phyloP scores from a whole-genome alignment of 2,113 vertebrate genomes.

The Pelecanus crispus region DNA sequence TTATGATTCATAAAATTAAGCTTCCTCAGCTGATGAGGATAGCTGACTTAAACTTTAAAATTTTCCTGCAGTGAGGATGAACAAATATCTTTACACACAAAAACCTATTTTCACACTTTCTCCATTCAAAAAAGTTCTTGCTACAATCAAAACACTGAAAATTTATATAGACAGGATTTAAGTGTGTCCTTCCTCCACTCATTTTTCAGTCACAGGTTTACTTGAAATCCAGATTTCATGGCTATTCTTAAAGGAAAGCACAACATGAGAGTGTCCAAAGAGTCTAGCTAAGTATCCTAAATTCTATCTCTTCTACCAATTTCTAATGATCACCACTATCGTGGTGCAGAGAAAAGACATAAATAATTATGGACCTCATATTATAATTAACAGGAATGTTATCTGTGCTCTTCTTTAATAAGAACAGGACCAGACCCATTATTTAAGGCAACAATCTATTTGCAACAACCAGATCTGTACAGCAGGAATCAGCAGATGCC shows the following conservation, averaged over 20 bases:
- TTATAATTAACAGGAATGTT: not conserved
- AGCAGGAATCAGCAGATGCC: not conserved
- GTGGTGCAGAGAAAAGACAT: not conserved
- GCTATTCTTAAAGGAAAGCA: not conserved
- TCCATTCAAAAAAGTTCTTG: not conserved
- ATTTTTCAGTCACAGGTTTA: not conserved
- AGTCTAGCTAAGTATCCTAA: not conserved
- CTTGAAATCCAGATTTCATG: not conserved
- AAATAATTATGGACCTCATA: not conserved
- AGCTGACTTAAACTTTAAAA: not conserved
- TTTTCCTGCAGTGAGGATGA: not conserved
- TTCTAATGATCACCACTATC: not conserved
- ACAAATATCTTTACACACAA: not conserved
- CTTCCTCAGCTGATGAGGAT: not conserved
- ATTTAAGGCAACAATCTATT: not conserved
- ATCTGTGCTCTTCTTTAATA: not conserved
- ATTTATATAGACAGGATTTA: not conserved
- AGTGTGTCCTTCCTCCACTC: not conserved
- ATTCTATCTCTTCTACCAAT: not conserved
- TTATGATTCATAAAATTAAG: not conserved
- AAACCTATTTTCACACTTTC: not conserved
- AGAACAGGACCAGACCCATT: not conserved
- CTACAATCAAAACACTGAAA: not conserved
- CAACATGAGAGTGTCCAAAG: not conserved
- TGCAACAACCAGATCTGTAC: not conserved